Conservation (phyloP, 2,888 invertebrate species). For the Pinctada fucata region DNA sequence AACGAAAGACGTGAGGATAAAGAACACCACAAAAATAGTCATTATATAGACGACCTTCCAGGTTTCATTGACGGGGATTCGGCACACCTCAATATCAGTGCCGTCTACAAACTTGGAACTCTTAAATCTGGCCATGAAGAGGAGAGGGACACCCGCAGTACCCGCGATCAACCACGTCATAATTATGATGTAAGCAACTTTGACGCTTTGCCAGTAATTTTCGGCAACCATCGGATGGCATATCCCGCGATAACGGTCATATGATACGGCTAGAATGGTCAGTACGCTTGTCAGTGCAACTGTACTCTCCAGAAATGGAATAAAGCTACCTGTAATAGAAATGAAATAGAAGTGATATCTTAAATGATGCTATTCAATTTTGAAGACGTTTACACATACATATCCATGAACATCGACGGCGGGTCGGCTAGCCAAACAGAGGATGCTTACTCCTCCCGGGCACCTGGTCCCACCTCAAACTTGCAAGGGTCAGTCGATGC, state of each 20-base stretch:
- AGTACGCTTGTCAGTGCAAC: conserved; percentile 95
- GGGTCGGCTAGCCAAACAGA: too few relatives aligned
- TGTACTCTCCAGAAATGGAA: conserved; percentile 93
- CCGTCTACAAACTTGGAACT: conserved; percentile 51
- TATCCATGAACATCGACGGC: too few relatives aligned
- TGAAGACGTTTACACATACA: too few relatives aligned
- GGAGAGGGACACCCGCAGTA: conserved; percentile 75
- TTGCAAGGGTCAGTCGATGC: too few relatives aligned
- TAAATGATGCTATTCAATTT: too few relatives aligned
- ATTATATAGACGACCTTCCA: conserved; percentile 49
- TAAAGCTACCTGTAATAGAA: conserved; percentile 87
- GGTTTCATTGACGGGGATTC: conserved; percentile 36
- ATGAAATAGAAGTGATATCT: background rate
- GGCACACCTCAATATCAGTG: conserved; percentile 57
- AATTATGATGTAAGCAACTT: conserved; percentile 37
- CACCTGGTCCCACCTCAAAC: too few relatives aligned
- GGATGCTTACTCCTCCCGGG: too few relatives aligned
- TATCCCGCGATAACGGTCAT: conserved; percentile 93
- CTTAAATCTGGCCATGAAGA: conserved; percentile 47
- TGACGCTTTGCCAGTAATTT: conserved; percentile 19
- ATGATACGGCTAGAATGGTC: conserved; percentile 94
- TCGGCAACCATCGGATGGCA: conserved; percentile 87
- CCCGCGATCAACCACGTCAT: conserved; percentile 66
- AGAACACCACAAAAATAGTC: conserved; percentile 40
- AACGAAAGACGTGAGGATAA: conserved; percentile 44